A percentile compares a stretch with the other conserved stretches of the same genome.
phyloP scores from a whole-genome alignment of 2,888 invertebrate species.

The Agrotis clavis region DNA sequence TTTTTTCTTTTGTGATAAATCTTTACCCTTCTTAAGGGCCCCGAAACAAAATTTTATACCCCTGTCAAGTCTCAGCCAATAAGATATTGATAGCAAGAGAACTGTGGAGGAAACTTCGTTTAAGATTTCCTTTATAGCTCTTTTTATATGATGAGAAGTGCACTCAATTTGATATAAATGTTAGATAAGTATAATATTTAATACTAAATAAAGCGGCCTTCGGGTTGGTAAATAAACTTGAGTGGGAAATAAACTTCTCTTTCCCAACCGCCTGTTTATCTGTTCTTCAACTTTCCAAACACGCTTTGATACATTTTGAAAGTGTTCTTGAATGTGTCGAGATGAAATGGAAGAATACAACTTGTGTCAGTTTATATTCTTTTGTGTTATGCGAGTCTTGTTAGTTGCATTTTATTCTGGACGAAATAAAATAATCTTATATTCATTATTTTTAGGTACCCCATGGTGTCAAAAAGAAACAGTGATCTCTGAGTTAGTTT shows the following conservation, averaged over 20 bases:
- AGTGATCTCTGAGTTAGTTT: too few relatives aligned
- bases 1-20: too few relatives aligned
- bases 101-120: too few relatives aligned
- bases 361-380: background rate
- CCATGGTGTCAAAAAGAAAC: too few relatives aligned
- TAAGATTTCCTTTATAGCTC: background rate
- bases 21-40: too few relatives aligned
- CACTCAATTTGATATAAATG: constrained; percentile 12
- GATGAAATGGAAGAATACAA: constrained; percentile 7
- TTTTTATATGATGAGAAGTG: background rate
- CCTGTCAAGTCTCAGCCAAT: too few relatives aligned
- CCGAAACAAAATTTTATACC: too few relatives aligned
- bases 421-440: too few relatives aligned
- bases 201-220: constrained; percentile 13
- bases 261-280: constrained; percentile 37
- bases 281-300: constrained; percentile 49
- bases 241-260: constrained; percentile 49
- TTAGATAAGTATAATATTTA: background rate
- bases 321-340: constrained; percentile 24
- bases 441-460: too few relatives aligned
- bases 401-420: too few relatives aligned
- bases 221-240: constrained; percentile 31
- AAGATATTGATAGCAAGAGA: too few relatives aligned
- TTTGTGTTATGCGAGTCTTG: background rate
- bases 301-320: constrained; percentile 41